Conservation (phyloP, 92 coral and sea anemone genomes). For the Paramuricea clavata region DNA sequence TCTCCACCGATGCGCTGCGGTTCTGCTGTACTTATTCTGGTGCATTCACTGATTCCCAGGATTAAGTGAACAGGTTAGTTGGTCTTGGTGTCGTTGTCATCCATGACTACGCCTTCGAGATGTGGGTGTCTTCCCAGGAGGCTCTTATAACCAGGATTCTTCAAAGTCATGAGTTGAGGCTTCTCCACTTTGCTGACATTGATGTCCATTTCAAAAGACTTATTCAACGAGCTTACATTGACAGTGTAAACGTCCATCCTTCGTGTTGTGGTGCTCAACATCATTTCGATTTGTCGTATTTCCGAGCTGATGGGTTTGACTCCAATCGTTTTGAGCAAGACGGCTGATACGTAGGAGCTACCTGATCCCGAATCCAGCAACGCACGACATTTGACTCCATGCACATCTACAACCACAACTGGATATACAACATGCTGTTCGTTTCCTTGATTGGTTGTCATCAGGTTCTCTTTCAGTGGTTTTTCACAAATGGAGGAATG, state of each 20-base stretch:
- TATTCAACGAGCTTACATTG: conserved; percentile 32
- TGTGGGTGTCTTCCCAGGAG: too few relatives aligned
- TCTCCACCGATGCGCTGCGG: too few relatives aligned
- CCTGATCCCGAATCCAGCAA: background rate
- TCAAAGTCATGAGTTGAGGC: conserved; percentile 42
- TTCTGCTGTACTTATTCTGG: conserved; percentile 47
- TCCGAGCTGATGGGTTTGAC: conserved; percentile 48
- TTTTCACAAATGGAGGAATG: conserved; percentile 44
- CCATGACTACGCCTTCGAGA: too few relatives aligned
- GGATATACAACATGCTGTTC: conserved; percentile 50
- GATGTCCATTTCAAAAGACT: conserved; percentile 35
- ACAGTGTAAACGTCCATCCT: conserved; percentile 46
- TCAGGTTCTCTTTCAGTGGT: conserved; percentile 22
- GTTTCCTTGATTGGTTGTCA: conserved; percentile 26
- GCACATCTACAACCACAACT: conserved; percentile 50
- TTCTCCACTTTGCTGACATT: conserved; percentile 54
- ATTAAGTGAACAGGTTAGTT: conserved; percentile 49
- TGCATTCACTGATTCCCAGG: conserved; percentile 44
- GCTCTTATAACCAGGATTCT: conserved; percentile 54
- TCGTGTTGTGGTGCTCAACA: conserved; percentile 36
- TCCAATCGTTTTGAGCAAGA: conserved; percentile 20
- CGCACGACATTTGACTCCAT: conserved; percentile 49
- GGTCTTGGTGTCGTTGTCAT: conserved; percentile 27
- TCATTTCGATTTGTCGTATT: conserved; percentile 49
- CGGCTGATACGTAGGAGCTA: conserved; percentile 37